These are phyloP conservation scores for Cenopis cana DNA, from an alignment of 2,888 invertebrate species.

Conservation along the genomic window DNA sequence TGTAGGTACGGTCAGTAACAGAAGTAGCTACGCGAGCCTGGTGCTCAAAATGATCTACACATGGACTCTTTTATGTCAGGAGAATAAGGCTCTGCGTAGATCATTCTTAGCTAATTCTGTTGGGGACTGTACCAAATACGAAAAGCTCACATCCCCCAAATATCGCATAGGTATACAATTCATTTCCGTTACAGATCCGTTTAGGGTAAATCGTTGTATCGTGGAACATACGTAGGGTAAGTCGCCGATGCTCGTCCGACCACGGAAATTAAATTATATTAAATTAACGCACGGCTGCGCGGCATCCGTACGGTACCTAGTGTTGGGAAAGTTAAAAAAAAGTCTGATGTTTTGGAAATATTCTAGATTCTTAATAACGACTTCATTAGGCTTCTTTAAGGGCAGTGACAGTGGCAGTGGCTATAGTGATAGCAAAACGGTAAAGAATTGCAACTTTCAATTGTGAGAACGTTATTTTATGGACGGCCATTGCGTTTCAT, in stretches of 20 bases:
- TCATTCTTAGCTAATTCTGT: not conserved
- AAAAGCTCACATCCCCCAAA: not conserved
- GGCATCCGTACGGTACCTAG: conserved; percentile 1
- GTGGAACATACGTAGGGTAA: conserved; percentile 11
- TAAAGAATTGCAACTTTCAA: too few species aligned
- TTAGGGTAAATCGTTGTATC: conserved; percentile 9
- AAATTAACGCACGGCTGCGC: conserved; percentile 30
- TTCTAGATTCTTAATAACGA: too few species aligned
- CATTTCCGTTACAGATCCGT: not conserved
- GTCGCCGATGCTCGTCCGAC: conserved; percentile 13
- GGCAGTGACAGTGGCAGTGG: too few species aligned
- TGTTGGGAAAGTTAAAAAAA: not conserved
- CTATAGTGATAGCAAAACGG: too few species aligned
- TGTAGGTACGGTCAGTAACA: too few species aligned
- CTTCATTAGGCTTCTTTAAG: too few species aligned
- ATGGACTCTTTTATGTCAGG: too few species aligned
- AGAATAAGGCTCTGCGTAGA: too few species aligned
- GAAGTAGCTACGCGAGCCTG: too few species aligned
- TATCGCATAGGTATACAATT: conserved; percentile 4
- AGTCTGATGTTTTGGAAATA: not conserved
- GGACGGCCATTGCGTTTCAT: too few species aligned
- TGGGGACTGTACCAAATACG: not conserved
- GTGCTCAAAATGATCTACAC: too few species aligned
- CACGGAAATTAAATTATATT: conserved; percentile 34
- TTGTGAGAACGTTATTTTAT: too few species aligned